These are phyloP conservation scores for Dreissena polymorpha DNA, from an alignment of 1,140 invertebrate genomes.

Conservation along the genomic window DNA sequence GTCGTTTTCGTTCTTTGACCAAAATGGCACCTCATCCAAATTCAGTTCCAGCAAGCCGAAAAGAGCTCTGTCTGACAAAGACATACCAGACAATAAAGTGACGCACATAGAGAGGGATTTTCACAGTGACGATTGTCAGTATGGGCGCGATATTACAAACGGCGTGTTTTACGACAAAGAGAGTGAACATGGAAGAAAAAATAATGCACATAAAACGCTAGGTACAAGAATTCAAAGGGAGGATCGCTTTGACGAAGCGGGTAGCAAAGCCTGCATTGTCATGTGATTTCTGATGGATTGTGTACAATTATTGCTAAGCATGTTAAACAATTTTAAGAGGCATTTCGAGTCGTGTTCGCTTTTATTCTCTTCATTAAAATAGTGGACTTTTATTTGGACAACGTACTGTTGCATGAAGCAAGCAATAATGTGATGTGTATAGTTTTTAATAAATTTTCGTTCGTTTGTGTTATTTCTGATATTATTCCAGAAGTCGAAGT, in stretches of 20 bases:
- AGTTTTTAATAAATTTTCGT: no score
- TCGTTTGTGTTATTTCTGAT: no score
- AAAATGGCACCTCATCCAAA: neutral
- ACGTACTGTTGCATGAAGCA: no score
- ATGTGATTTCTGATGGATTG: conserved; percentile 13
- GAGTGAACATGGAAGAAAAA: neutral
- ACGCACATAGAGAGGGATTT: neutral
- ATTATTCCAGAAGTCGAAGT: no score
- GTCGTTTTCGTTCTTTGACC: conserved; percentile 42
- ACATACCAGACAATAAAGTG: neutral
- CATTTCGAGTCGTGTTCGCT: no score
- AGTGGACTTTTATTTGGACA: no score
- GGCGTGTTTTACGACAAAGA: neutral
- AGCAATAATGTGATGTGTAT: no score
- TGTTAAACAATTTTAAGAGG: no score
- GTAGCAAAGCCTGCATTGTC: conserved; percentile 38
- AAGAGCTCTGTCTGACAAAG: neutral
- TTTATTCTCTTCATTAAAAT: no score
- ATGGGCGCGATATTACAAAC: neutral
- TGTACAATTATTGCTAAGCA: no score
- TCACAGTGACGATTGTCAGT: neutral
- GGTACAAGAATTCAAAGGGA: neutral
- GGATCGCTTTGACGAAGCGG: neutral
- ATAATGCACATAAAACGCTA: neutral
- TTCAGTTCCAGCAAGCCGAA: neutral